These are phyloP conservation scores for Rhagonycha lutea DNA, from an alignment of 2,888 invertebrate species.

Conservation along the genomic window DNA sequence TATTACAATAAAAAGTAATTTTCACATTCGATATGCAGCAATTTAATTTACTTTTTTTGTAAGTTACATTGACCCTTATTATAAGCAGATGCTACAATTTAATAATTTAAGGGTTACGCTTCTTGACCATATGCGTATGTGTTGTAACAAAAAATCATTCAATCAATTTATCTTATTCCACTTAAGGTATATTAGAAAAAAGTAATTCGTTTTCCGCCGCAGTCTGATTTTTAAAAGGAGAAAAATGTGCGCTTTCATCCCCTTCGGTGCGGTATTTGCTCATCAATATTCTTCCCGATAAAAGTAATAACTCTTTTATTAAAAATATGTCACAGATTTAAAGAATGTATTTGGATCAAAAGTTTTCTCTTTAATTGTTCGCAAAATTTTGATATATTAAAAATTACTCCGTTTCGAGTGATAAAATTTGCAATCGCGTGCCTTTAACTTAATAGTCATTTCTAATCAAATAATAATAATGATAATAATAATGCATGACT, in stretches of 20 bases:
- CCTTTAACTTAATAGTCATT: neutral
- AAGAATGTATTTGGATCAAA: conserved; percentile 38
- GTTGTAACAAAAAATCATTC: neutral
- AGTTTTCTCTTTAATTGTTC: conserved; percentile 35
- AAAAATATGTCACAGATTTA: conserved; percentile 38
- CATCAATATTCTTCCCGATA: conserved; percentile 31
- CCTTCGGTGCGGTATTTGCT: conserved; percentile 10
- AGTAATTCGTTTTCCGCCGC: neutral
- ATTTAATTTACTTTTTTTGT: conserved; percentile 28
- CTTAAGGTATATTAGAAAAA: neutral
- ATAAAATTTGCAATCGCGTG: neutral
- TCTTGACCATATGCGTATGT: conserved; percentile 24
- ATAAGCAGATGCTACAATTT: conserved; percentile 24
- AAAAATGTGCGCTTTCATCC: conserved; percentile 5
- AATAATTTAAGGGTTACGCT: conserved; percentile 28
- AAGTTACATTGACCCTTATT: conserved; percentile 15
- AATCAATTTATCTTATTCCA: conserved; percentile 10
- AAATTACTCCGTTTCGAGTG: neutral
- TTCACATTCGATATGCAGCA: conserved; percentile 32
- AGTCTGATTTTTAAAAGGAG: neutral
- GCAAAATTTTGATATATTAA: conserved; percentile 17
- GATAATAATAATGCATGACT: neutral
- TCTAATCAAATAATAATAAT: neutral
- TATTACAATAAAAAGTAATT: conserved; percentile 32
- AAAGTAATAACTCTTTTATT: conserved; percentile 38